Percentiles rank a stretch among this genome's conserved stretches.
Evolutionary conservation across 1,140 invertebrate species (phyloP).

Genomic region (Penaeus japonicus): DNA sequence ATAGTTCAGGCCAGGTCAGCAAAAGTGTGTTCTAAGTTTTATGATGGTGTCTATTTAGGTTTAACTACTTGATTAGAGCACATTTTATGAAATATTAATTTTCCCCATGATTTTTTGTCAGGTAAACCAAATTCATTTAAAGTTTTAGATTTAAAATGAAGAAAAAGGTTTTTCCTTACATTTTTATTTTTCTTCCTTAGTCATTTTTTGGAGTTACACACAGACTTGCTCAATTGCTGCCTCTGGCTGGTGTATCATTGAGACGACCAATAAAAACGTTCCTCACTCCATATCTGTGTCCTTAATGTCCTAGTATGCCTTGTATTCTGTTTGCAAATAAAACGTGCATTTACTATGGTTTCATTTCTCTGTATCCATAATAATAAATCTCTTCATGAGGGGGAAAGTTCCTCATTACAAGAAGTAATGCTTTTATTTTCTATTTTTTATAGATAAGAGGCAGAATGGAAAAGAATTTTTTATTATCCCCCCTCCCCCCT

Average conservation of each 20-base stretch:
- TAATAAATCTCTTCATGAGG: no score
- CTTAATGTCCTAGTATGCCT: constrained; percentile 25
- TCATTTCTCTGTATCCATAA: neutral
- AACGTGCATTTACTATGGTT: neutral
- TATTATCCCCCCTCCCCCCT: no score
- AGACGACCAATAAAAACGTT: constrained; percentile 53
- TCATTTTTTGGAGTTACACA: constrained; percentile 49
- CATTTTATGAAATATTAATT: constrained; percentile 7
- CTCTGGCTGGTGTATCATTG: constrained; percentile 48
- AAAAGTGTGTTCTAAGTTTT: neutral
- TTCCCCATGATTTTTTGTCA: neutral
- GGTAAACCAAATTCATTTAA: constrained; percentile 4
- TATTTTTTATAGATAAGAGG: no score
- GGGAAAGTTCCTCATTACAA: no score
- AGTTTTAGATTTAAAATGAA: no score
- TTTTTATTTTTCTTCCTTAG: constrained; percentile 9
- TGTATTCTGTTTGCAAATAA: neutral
- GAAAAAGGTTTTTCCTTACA: no score
- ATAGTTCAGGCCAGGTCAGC: constrained; percentile 1
- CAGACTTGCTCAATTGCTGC: constrained; percentile 54
- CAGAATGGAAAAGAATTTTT: no score
- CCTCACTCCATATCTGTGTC: constrained; percentile 45
- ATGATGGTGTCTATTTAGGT: constrained; percentile 15
- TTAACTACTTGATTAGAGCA: neutral
- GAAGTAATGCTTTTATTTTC: no score